These are phyloP conservation scores for Sebastes nivosus DNA, from an alignment of 2,797 vertebrate genomes.

Conservation along the genomic window DNA sequence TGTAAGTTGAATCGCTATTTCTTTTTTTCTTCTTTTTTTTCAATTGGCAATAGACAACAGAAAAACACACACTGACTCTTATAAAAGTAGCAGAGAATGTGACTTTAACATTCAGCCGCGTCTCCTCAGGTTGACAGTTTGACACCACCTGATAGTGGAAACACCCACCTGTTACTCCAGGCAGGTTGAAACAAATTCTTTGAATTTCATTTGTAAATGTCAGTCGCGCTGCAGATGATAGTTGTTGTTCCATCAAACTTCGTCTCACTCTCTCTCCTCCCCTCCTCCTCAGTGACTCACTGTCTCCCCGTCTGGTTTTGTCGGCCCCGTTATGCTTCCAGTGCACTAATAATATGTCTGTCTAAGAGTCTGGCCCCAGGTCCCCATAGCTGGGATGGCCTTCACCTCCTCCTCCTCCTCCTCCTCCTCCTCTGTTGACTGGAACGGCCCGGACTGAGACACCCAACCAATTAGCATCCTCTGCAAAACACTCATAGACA, in stretches of 20 bases:
- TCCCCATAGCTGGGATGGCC: conserved; percentile 20
- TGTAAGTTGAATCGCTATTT: background rate
- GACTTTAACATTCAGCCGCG: background rate
- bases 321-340: conserved; percentile 24
- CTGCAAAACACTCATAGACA: background rate
- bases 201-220: conserved; percentile 3
- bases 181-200: conserved; percentile 33
- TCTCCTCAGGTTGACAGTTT: conserved; percentile 1
- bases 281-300: conserved; percentile 39
- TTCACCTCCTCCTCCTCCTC: conserved; percentile 21
- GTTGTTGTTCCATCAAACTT: background rate
- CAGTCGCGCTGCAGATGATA: background rate
- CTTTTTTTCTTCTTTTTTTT: background rate
- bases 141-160: conserved; percentile 9
- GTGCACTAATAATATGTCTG: conserved; percentile 53
- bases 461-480: conserved; percentile 32
- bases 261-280: background rate
- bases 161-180: conserved; percentile 40
- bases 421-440: background rate
- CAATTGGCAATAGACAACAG: background rate
- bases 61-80: background rate
- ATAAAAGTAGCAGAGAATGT: background rate
- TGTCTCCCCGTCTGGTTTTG: conserved; percentile 41
- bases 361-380: conserved; percentile 36
- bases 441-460: conserved; percentile 43